Evolutionary conservation across 1,140 invertebrate species (phyloP).

Genomic region (Patella vulgata): DNA sequence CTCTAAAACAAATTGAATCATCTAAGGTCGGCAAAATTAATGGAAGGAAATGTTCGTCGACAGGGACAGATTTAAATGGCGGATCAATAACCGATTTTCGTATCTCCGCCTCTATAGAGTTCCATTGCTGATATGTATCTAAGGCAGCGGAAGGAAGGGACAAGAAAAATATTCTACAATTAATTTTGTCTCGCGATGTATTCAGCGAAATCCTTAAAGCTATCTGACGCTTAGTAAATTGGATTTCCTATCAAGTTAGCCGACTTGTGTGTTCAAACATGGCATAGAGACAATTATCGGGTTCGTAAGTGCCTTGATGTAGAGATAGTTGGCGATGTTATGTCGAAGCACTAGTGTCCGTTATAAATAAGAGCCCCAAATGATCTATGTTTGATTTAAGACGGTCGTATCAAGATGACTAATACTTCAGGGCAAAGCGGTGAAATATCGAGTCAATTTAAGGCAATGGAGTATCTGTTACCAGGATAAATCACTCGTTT

Average conservation of each 20-base stretch:
- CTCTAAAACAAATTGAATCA: slow-evolving; percentile 24
- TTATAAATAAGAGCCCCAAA: too few species aligned
- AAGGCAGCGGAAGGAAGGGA: slow-evolving; percentile 27
- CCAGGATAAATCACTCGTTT: too few species aligned
- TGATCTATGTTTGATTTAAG: too few species aligned
- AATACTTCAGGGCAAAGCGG: too few species aligned
- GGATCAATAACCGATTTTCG: slow-evolving; percentile 19
- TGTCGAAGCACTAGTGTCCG: too few species aligned
- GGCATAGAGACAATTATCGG: slow-evolving; percentile 10
- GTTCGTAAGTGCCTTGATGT: slow-evolving; percentile 15
- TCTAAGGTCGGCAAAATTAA: slow-evolving; percentile 22
- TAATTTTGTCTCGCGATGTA: slow-evolving; percentile 28
- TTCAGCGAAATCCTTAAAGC: slow-evolving; percentile 1
- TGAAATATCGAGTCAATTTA: too few species aligned
- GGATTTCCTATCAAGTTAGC: slow-evolving; percentile 29
- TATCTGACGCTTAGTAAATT: slow-evolving; percentile 31
- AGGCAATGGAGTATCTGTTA: too few species aligned
- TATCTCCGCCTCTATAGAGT: slow-evolving; percentile 4
- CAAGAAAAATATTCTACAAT: slow-evolving; percentile 38
- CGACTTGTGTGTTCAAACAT: slow-evolving; percentile 21
- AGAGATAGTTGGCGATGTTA: too few species aligned
- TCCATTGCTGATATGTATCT: slow-evolving; percentile 23
- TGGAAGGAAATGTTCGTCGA: slow-evolving; percentile 28
- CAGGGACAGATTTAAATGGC: slow-evolving; percentile 7
- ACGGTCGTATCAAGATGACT: too few species aligned